phyloP scores from a whole-genome alignment of 2,888 invertebrate species.

The Subacronicta megacephala region DNA sequence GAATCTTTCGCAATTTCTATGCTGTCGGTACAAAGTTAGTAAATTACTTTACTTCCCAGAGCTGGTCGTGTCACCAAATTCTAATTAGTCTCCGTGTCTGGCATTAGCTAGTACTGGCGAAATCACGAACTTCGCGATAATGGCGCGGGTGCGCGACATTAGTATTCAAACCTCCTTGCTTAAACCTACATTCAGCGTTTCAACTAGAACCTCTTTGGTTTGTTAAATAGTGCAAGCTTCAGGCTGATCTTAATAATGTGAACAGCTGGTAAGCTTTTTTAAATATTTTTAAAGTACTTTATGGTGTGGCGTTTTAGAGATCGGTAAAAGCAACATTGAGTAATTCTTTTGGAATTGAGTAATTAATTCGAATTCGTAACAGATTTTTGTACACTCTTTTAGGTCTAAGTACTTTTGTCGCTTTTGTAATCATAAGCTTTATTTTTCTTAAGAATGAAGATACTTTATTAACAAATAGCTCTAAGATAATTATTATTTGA shows the following conservation, averaged over 20 bases:
- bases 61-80: conserved; percentile 85
- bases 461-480: too few species aligned
- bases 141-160: conserved; percentile 33
- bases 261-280: not conserved
- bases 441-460: too few species aligned
- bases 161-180: conserved; percentile 24
- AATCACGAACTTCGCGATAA: conserved; percentile 68
- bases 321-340: too few species aligned
- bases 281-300: not conserved
- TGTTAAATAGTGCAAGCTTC: not conserved
- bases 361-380: too few species aligned
- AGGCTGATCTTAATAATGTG: not conserved
- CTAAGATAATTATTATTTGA: too few species aligned
- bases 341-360: too few species aligned
- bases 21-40: conserved; percentile 73
- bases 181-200: conserved; percentile 9
- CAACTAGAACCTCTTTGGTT: conserved; percentile 4
- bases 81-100: conserved; percentile 87
- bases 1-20: conserved; percentile 28
- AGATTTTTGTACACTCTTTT: too few species aligned
- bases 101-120: conserved; percentile 80
- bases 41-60: conserved; percentile 72
- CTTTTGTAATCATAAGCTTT: too few species aligned
- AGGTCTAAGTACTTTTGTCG: too few species aligned
- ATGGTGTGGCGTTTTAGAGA: too few species aligned